A percentile compares a stretch with the other conserved stretches of the same genome.
Conservation (phyloP, 2,797 vertebrate genomes). For the Halcyon smyrnensis region DNA sequence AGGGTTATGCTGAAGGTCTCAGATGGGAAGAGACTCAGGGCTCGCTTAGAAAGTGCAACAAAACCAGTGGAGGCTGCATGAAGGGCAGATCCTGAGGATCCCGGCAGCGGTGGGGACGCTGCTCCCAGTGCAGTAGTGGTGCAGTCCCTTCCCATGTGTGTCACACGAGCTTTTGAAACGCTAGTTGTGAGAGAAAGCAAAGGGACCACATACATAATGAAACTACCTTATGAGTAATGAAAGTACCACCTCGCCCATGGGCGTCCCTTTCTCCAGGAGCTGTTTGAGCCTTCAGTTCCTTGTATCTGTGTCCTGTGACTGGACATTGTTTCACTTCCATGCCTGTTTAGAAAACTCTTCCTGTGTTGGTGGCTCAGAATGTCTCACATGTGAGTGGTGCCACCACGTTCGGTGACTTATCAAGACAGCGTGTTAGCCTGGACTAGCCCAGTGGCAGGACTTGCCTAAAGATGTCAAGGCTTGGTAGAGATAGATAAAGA, state of each 20-base stretch:
- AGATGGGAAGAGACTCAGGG: background rate
- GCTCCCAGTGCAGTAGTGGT: background rate
- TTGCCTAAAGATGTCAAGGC: background rate
- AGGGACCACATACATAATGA: slow-evolving; percentile 57
- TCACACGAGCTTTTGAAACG: slow-evolving; percentile 23
- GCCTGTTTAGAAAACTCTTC: background rate
- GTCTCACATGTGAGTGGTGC: accelerated
- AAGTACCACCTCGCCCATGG: slow-evolving; percentile 63
- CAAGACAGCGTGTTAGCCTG: background rate
- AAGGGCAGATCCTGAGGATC: background rate
- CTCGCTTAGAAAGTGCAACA: background rate
- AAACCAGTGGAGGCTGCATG: background rate
- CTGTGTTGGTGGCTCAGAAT: background rate
- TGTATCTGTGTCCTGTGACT: background rate
- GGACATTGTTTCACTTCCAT: background rate
- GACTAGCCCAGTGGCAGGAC: background rate
- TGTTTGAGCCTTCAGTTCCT: slow-evolving; percentile 2
- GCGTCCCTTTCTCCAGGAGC: slow-evolving; percentile 64
- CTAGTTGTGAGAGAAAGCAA: slow-evolving; percentile 71
- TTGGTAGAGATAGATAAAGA: background rate
- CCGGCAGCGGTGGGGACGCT: background rate
- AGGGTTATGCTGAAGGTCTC: background rate
- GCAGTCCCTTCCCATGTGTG: background rate
- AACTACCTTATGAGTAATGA: slow-evolving; percentile 74
- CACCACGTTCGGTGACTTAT: accelerated